Evolutionary conservation across 2,797 vertebrate species (phyloP).

Genomic region (Acanthopagrus latus): DNA sequence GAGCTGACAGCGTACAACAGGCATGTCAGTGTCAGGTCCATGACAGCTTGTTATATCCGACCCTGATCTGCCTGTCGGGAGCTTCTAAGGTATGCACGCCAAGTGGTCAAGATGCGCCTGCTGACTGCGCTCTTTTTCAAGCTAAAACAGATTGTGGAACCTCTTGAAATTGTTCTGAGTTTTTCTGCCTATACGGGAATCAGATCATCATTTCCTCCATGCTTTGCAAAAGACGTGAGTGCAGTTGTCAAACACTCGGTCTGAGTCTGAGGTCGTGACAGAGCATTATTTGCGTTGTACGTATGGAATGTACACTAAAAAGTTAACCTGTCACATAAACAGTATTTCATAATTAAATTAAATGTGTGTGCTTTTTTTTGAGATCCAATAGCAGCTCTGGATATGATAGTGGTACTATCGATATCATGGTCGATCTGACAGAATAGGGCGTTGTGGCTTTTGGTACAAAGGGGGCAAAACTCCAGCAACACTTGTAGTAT

Average conservation of each 20-base stretch:
- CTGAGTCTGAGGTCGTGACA: not conserved
- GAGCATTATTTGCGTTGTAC: too few species aligned
- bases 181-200: not conserved
- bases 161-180: not conserved
- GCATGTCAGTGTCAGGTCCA: conserved; percentile 37
- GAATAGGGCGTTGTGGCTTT: too few species aligned
- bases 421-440: too few species aligned
- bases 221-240: not conserved
- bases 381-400: too few species aligned
- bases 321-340: not conserved
- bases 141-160: not conserved
- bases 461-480: too few species aligned
- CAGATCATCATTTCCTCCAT: not conserved
- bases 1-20: conserved; percentile 19
- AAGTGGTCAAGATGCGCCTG: not conserved
- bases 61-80: conserved; percentile 21
- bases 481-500: too few species aligned
- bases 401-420: too few species aligned
- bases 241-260: not conserved
- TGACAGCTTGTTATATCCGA: conserved; percentile 28
- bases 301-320: not conserved
- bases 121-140: conserved; percentile 17
- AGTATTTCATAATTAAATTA: too few species aligned
- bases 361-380: too few species aligned
- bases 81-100: conserved; percentile 17